These are phyloP conservation scores for Istiophorus platypterus DNA, from an alignment of 2,113 vertebrate genomes.

Conservation along the genomic window DNA sequence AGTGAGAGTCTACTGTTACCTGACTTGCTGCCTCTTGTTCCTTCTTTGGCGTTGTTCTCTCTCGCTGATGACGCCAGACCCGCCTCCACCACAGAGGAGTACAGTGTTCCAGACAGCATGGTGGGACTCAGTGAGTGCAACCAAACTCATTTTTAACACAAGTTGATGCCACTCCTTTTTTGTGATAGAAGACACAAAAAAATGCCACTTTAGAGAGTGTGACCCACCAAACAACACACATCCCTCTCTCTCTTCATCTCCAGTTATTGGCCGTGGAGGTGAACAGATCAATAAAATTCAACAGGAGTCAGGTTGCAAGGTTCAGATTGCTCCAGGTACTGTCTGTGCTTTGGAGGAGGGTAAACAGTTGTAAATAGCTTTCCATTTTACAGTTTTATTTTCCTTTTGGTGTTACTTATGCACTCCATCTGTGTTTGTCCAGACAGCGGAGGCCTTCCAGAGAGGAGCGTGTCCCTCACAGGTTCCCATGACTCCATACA, in stretches of 20 bases:
- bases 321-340: constrained; percentile 60
- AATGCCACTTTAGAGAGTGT: background rate
- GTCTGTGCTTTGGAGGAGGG: background rate
- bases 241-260: background rate
- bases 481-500: constrained; percentile 37
- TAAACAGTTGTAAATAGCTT: background rate
- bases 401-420: background rate
- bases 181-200: background rate
- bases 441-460: constrained; percentile 56
- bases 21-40: constrained; percentile 16
- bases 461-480: constrained; percentile 46
- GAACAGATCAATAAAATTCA: constrained; percentile 60
- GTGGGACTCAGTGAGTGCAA: constrained; percentile 63
- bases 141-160: background rate
- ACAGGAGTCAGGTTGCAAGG: constrained; percentile 55
- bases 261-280: constrained; percentile 58
- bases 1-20: background rate
- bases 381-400: background rate
- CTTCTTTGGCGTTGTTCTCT: background rate
- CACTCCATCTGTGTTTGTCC: constrained; percentile 19
- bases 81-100: constrained; percentile 46
- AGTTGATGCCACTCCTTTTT: background rate
- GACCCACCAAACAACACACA: background rate
- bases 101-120: constrained; percentile 65
- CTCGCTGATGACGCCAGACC: constrained; percentile 32